Evolutionary conservation across 1,140 invertebrate genomes (phyloP), one percentile per base, ranked within the genome.

Genomic region (Psilanteris sp.): DNA sequence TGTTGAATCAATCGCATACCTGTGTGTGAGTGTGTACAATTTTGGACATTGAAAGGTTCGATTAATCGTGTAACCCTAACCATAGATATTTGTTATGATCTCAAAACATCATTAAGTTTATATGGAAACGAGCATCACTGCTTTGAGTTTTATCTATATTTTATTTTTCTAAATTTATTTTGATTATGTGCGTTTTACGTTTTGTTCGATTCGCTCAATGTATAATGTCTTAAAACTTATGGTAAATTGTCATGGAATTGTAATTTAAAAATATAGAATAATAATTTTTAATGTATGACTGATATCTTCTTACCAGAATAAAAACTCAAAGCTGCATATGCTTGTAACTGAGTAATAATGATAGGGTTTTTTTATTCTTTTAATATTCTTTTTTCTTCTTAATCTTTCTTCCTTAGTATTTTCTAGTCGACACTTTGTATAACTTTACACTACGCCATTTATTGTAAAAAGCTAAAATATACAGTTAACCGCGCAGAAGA

Each of bases 381-480:
- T 10, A 7, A 43, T 41, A 43, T 43, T 41, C 11, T 9, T 44
- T 13, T 4, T 26, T 13, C 43, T 34, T 46, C 13, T 5, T 44
- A 22, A 59, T 39, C n/a, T 36, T 29, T 27, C 14, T 57, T 46
- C 24, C 27, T 61, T 52, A 55, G 16, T 43, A 54, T 55, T 59
- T 54, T 77, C 59, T 71, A 77, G 59, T 77, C 48, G 22, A 57
- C 31, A 68, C 37, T 72, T 52, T 37, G 24, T 59, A 48, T 68
- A 48, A 67, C 36, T 48, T 44, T 70, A 46, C 32, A 55, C 50
- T 78, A 41, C 48, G 52, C 48, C 62, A 55, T 59, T 50, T 27
- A 67, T 62, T 68, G 55, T 72, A 76, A 79, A 72, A 77, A 67
- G 48, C 59, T 77, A 55, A 67, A 73, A 67, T 77, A 72, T 61